These are phyloP conservation scores for Nemotelus nigrinus DNA, from an alignment of 2,888 invertebrate genomes.

Conservation along the genomic window DNA sequence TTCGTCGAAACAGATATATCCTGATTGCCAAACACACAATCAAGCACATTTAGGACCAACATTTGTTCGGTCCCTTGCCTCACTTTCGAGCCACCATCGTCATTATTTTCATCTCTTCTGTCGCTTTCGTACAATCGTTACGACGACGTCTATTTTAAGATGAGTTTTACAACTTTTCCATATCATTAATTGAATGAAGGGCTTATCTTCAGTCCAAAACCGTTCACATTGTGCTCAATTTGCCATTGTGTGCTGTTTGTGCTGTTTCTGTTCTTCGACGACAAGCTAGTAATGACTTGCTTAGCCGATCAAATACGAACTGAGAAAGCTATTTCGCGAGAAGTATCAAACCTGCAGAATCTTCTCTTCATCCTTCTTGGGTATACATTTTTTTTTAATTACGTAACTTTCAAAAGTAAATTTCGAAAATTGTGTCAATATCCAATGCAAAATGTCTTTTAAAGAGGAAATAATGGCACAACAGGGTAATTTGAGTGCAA, in stretches of 20 bases:
- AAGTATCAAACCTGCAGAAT: background rate
- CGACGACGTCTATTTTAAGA: conserved; percentile 29
- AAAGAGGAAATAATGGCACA: too few relatives aligned
- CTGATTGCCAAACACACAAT: background rate
- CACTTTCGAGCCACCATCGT: conserved; percentile 10
- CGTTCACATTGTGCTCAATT: conserved; percentile 1
- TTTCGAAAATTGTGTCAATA: too few relatives aligned
- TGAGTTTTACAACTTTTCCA: conserved; percentile 31
- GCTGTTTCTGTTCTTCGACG: background rate
- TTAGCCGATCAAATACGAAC: conserved; percentile 23
- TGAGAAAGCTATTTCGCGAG: background rate
- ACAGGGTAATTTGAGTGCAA: too few relatives aligned
- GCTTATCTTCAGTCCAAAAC: conserved; percentile 14
- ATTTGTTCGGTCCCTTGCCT: background rate
- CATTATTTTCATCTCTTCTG: conserved; percentile 23
- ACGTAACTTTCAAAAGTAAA: too few relatives aligned
- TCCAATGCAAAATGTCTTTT: too few relatives aligned
- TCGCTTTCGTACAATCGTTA: conserved; percentile 33
- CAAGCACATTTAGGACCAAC: background rate
- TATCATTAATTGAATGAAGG: conserved; percentile 18
- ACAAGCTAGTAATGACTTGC: background rate
- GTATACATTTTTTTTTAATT: too few relatives aligned
- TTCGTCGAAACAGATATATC: conserved; percentile 4
- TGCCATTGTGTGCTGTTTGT: background rate
- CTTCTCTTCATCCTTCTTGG: too few relatives aligned